Conservation (phyloP, 2,797 vertebrate genomes). For the Paedocypris micromegethes region DNA sequence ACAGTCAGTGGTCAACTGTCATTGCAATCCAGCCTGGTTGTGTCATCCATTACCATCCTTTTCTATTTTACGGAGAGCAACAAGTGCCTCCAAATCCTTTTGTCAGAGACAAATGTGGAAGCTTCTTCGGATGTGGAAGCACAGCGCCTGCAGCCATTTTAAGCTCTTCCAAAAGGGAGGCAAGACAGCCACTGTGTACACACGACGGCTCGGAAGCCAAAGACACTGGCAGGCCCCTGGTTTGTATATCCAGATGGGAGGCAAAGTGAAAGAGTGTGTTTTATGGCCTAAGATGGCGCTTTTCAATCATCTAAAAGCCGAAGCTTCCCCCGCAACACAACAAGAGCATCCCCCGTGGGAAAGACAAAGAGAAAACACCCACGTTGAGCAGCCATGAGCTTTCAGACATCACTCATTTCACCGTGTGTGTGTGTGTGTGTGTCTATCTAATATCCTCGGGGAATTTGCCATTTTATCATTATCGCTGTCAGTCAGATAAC, state of each 20-base stretch:
- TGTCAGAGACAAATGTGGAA: conserved; percentile 42
- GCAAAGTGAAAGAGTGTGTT: conserved; percentile 71
- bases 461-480: conserved; percentile 43
- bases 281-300: conserved; percentile 68
- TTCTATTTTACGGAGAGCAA: conserved; percentile 21
- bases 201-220: conserved; percentile 60
- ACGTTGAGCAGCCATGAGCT: conserved; percentile 61
- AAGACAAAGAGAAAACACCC: conserved; percentile 67
- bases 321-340: conserved; percentile 72
- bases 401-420: conserved; percentile 54
- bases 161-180: conserved; percentile 59
- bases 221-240: conserved; percentile 65
- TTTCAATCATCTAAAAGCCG: conserved; percentile 72
- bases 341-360: conserved; percentile 64
- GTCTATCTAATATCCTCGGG: conserved; percentile 40
- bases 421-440: conserved; percentile 38
- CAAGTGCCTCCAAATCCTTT: conserved; percentile 37
- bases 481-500: conserved; percentile 30
- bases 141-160: conserved; percentile 59
- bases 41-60: conserved; percentile 10
- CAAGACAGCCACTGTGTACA: conserved; percentile 62
- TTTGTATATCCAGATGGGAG: conserved; percentile 63
- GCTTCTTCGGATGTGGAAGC: conserved; percentile 53
- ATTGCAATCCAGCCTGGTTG: conserved; percentile 24
- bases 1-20: conserved; percentile 34